phyloP scores from a whole-genome alignment of 53 echinoderm and acorn worm genomes.

The Mesocentrotus franciscanus region DNA sequence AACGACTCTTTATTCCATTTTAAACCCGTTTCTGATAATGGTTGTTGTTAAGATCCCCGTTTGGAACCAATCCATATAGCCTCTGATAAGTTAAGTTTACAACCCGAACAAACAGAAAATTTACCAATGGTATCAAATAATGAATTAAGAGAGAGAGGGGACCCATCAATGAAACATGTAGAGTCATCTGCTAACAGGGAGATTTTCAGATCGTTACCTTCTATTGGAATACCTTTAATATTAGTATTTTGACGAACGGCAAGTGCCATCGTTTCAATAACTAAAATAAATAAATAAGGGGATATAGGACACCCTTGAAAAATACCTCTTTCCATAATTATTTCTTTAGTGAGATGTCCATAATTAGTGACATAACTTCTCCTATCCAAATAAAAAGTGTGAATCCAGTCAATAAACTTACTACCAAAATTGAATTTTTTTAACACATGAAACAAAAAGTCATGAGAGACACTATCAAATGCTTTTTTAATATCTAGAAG shows the following conservation, averaged over 20 bases:
- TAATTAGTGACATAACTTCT: background rate
- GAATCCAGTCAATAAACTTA: no score
- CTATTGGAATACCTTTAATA: background rate
- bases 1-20: background rate
- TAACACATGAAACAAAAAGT: no score
- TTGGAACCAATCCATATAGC: background rate
- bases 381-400: background rate
- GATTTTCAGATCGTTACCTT: background rate
- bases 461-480: no score
- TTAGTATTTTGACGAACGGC: background rate
- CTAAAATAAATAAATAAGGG: background rate
- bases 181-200: slow-evolving; percentile 14
- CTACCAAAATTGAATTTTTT: no score
- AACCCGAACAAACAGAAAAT: slow-evolving; percentile 4
- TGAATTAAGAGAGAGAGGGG: background rate
- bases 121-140: background rate
- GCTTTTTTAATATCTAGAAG: no score
- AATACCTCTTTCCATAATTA: slow-evolving; percentile 5
- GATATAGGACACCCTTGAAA: background rate
- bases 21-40: background rate
- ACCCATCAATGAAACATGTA: background rate
- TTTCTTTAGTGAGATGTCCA: background rate
- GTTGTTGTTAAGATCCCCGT: background rate
- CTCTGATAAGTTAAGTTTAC: slow-evolving; percentile 4
- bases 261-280: background rate